Evolutionary conservation across 2,888 invertebrate genomes (phyloP).

Genomic region (Pomacea canaliculata): DNA sequence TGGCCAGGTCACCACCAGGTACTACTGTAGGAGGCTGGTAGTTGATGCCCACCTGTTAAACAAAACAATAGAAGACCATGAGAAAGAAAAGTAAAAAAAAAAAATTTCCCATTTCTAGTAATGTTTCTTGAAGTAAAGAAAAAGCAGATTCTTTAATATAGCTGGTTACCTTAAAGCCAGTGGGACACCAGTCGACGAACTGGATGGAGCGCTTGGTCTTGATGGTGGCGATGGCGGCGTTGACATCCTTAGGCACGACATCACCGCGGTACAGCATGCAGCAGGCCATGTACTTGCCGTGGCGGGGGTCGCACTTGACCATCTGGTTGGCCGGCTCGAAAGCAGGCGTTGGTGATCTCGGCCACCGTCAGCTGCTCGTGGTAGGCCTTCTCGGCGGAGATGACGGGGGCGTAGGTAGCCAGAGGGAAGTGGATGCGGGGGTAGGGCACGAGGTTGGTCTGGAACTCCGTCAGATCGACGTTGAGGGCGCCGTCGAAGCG

Average conservation of each 20-base stretch:
- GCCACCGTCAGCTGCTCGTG: slow-evolving; percentile 67
- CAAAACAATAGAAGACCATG: no score
- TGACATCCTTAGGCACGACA: slow-evolving; percentile 87
- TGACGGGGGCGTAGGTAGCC: slow-evolving; percentile 9
- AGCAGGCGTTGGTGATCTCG: slow-evolving; percentile 92
- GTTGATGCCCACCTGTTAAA: slow-evolving; percentile 34
- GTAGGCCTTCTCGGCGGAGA: slow-evolving; percentile 44
- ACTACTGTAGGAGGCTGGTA: slow-evolving; percentile 32
- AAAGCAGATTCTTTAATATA: no score
- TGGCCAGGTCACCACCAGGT: slow-evolving; percentile 71
- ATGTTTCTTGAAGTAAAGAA: no score
- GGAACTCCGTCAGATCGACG: slow-evolving; percentile 73
- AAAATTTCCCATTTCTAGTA: no score
- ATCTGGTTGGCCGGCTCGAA: slow-evolving; percentile 89
- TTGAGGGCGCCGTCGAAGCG: slow-evolving; percentile 61
- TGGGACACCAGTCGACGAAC: slow-evolving; percentile 66
- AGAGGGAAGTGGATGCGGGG: slow-evolving; percentile 73
- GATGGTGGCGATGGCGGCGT: slow-evolving; percentile 63
- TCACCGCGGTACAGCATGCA: slow-evolving; percentile 95
- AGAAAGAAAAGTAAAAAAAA: no score
- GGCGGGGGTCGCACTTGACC: slow-evolving; percentile 78
- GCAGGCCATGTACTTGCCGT: slow-evolving; percentile 84
- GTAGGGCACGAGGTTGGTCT: slow-evolving; percentile 74
- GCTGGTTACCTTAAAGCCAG: slow-evolving; percentile 49
- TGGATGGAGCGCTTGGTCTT: slow-evolving; percentile 67